Evolutionary conservation across 2,888 invertebrate species (phyloP), one percentile per base, ranked within the genome.

Genomic region (Scaptomyza tumidula): DNA sequence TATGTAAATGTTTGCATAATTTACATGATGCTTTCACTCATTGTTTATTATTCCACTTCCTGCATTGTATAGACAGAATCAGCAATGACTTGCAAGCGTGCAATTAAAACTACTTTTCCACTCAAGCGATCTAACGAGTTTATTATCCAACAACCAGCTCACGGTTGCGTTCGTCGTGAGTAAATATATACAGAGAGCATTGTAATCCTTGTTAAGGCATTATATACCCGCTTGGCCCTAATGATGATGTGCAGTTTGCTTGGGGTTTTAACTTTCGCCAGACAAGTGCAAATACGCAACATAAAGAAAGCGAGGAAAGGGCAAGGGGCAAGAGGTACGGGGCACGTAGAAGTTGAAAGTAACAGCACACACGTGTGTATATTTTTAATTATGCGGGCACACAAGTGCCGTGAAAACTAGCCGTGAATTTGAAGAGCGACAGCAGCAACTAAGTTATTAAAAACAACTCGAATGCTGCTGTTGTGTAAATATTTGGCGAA

Each of bases 341-440:
- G 2, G 19, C 6, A 50, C 5, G 31, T 37, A 2, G 41, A 11
- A 29, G 37, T 31, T n/a, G 37, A 24, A 35, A n/a, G 33, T 19
- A 9, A 19, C 19, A 19, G 29, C 14, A 39, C 35, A 41, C 80
- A 68, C 63, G 79, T 84, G 85, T 33, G 33, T 33, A 10, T 79
- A 71, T 71, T 83, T 85, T 83, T 85, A 85, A 83, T 83, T 83
- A 83, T 82, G 81, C 83, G 60, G 68, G 57, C 69, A 73, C 29
- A 48, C 3, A 13, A 43, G 19, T 11, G 10, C 33, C 10, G 43
- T 48, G 54, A 59, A 64, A 68, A 69, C 65, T 61, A 67, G 60
- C 59, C 62, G 66, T 71, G 66, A 73, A 77, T 72, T 74, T 67
- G 46, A 67, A 77, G 60, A 35, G 9, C 13, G 9, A 7, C 49